A percentile compares a stretch with the other conserved stretches of the same genome.
Evolutionary conservation across 2,113 vertebrate genomes (phyloP).

Genomic region (Hoplias malabaricus): DNA sequence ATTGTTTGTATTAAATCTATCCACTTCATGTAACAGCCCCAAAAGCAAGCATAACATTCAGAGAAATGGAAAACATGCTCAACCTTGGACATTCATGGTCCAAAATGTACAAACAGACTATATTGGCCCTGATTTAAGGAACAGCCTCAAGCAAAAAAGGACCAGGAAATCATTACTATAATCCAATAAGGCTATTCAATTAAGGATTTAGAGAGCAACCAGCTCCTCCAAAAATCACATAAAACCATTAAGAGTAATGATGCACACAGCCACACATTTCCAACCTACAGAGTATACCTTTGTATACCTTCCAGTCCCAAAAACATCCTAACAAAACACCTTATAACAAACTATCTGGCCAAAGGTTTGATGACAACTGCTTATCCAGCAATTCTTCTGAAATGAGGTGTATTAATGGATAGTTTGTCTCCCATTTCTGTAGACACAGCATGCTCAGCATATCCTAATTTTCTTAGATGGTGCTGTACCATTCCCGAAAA

Average conservation of each 20-base stretch:
- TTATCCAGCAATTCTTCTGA: no score
- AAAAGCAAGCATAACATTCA: not conserved
- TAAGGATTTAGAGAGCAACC: not conserved
- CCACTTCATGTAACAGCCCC: not conserved
- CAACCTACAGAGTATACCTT: not conserved
- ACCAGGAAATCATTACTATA: not conserved
- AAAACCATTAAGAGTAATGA: not conserved
- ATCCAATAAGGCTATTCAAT: not conserved
- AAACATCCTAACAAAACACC: not conserved
- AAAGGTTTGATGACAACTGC: no score
- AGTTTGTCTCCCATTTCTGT: no score
- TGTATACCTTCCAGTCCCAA: not conserved
- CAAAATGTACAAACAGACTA: not conserved
- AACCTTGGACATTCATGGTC: not conserved
- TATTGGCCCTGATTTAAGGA: not conserved
- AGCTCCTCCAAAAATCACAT: not conserved
- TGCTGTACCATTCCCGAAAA: no score
- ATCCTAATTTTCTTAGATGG: no score
- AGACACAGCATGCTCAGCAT: no score
- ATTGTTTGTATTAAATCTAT: not conserved
- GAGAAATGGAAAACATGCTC: not conserved
- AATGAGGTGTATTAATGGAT: no score
- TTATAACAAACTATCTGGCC: no score
- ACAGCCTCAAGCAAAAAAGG: not conserved
- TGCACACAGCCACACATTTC: not conserved